These are phyloP conservation scores for Psococerastis gibbosa DNA, from an alignment of 2,888 invertebrate species.

Conservation along the genomic window DNA sequence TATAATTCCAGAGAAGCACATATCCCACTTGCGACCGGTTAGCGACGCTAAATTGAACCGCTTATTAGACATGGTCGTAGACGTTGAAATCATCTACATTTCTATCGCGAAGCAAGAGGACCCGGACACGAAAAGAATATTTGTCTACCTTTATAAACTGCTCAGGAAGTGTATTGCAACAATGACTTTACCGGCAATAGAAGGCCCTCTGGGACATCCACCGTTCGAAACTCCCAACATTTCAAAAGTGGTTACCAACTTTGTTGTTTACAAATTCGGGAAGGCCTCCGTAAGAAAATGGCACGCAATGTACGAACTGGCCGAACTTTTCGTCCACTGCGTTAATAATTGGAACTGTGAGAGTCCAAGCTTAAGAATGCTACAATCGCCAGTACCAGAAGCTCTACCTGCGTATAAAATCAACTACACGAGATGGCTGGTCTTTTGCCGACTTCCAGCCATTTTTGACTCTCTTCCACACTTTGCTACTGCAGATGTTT, in stretches of 20 bases:
- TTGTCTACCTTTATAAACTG: slow-evolving; percentile 78
- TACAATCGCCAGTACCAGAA: slow-evolving; percentile 48
- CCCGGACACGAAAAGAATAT: slow-evolving; percentile 79
- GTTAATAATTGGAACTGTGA: slow-evolving; percentile 91
- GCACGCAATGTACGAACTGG: slow-evolving; percentile 67
- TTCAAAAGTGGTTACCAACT: slow-evolving; percentile 78
- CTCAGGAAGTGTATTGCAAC: slow-evolving; percentile 72
- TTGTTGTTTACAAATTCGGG: slow-evolving; percentile 75
- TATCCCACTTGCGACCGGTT: slow-evolving; percentile 58
- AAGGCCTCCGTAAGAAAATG: slow-evolving; percentile 49
- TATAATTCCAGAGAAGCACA: slow-evolving; percentile 45
- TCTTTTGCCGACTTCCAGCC: slow-evolving; percentile 88
- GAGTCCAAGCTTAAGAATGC: slow-evolving; percentile 63
- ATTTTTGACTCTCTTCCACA: slow-evolving; percentile 86
- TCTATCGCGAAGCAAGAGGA: slow-evolving; percentile 84
- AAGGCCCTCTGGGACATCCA: slow-evolving; percentile 74
- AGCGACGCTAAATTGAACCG: slow-evolving; percentile 67
- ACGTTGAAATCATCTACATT: slow-evolving; percentile 86
- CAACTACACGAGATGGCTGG: slow-evolving; percentile 86
- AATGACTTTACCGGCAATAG: slow-evolving; percentile 59
- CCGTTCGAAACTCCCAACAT: slow-evolving; percentile 89
- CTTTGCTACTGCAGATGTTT: slow-evolving; percentile 77
- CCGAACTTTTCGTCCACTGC: slow-evolving; percentile 83
- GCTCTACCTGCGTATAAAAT: slow-evolving; percentile 77
- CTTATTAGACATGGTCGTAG: slow-evolving; percentile 75